These are phyloP conservation scores for Columba livia DNA, from an alignment of 2,113 vertebrate species.

Conservation along the genomic window DNA sequence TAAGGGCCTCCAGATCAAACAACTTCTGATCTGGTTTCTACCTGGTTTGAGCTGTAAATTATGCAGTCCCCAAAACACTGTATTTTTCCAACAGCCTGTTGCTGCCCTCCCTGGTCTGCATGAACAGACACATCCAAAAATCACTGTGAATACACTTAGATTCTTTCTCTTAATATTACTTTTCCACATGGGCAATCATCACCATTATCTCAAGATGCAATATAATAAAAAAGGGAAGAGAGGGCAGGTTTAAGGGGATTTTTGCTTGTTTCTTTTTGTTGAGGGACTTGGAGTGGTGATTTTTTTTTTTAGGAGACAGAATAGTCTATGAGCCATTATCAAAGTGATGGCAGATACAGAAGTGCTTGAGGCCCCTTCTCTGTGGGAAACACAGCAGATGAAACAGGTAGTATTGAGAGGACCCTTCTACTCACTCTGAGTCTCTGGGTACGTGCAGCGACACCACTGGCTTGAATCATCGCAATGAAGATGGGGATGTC, in stretches of 20 bases:
- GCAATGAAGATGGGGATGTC: slow-evolving; percentile 95
- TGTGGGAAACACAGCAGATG: background rate
- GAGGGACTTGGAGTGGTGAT: too few species aligned
- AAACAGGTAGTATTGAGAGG: background rate
- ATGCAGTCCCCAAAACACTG: background rate
- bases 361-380: background rate
- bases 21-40: background rate
- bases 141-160: background rate
- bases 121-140: background rate
- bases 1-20: background rate
- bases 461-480: slow-evolving; percentile 96
- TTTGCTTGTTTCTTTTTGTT: background rate
- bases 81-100: background rate
- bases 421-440: slow-evolving; percentile 80
- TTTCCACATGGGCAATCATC: background rate
- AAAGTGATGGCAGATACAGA: background rate
- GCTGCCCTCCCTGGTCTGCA: background rate
- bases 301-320: background rate
- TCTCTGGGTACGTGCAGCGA: slow-evolving; percentile 88
- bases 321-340: background rate
- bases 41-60: background rate
- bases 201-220: background rate
- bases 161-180: background rate
- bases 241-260: background rate
- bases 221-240: background rate